A percentile compares a stretch with the other conserved stretches of the same genome.
Evolutionary conservation across 2,888 invertebrate genomes (phyloP).

Genomic region (Therioaphis trifolii): DNA sequence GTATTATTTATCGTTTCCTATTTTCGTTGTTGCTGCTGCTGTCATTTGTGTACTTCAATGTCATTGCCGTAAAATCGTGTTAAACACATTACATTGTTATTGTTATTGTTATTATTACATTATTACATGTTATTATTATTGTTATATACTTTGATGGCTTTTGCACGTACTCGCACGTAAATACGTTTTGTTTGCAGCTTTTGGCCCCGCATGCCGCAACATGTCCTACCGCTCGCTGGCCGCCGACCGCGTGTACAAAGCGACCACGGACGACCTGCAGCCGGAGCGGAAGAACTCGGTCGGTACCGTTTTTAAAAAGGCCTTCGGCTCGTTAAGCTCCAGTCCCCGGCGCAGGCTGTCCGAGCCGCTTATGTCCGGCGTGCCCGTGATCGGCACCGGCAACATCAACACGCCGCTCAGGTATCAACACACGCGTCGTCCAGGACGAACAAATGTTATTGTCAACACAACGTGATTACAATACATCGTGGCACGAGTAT

Average conservation of each 20-base stretch:
- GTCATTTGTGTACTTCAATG: neutral
- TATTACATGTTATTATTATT: constrained; percentile 7
- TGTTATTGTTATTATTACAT: neutral
- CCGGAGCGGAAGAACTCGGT: constrained; percentile 61
- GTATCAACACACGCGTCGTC: constrained; percentile 9
- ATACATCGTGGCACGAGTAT: neutral
- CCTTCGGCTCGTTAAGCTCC: constrained; percentile 57
- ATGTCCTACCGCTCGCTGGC: constrained; percentile 74
- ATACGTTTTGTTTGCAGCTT: constrained; percentile 61
- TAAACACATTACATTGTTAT: neutral
- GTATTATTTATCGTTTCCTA: too few relatives aligned
- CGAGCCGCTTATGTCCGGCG: constrained; percentile 61
- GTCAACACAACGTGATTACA: neutral
- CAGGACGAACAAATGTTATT: neutral
- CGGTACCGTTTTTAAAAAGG: constrained; percentile 60
- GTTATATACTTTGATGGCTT: constrained; percentile 39
- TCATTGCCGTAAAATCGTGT: neutral
- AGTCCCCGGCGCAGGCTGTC: constrained; percentile 63
- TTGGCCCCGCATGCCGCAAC: constrained; percentile 68
- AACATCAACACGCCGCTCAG: constrained; percentile 61
- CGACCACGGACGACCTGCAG: constrained; percentile 69
- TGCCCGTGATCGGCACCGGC: constrained; percentile 58
- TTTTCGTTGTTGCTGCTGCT: neutral
- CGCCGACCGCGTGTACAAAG: constrained; percentile 75
- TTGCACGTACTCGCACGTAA: constrained; percentile 59